Evolutionary conservation across 2,888 invertebrate genomes (phyloP).

Genomic region (Cerastis rubricosa): DNA sequence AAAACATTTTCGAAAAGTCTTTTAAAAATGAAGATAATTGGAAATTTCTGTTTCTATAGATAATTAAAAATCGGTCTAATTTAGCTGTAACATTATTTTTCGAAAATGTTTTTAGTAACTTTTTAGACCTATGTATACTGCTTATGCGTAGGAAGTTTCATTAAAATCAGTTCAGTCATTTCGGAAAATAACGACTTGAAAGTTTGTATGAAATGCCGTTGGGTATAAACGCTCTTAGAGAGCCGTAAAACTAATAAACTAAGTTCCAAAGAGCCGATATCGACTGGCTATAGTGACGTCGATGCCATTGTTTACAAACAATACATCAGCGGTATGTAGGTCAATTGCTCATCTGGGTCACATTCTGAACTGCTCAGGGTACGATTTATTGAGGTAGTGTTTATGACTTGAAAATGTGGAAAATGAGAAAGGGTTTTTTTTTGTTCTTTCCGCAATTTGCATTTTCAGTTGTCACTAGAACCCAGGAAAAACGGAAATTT

Average conservation of each 20-base stretch:
- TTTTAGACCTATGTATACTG: too few relatives aligned
- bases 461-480: neutral
- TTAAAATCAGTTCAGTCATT: too few relatives aligned
- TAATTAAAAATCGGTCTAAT: too few relatives aligned
- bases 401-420: neutral
- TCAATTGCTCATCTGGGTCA: constrained; percentile 51
- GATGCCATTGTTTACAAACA: constrained; percentile 51
- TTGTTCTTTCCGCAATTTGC: neutral
- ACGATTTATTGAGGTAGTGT: neutral
- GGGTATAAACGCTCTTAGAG: too few relatives aligned
- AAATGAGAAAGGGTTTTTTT: neutral
- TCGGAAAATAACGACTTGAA: too few relatives aligned
- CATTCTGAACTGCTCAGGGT: constrained; percentile 6
- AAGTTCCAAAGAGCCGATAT: constrained; percentile 15
- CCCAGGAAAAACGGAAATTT: neutral
- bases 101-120: too few relatives aligned
- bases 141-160: too few relatives aligned
- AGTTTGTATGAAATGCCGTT: too few relatives aligned
- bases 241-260: neutral
- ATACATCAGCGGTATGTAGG: constrained; percentile 39
- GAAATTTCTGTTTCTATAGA: too few relatives aligned
- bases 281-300: neutral
- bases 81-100: too few relatives aligned
- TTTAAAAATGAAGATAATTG: too few relatives aligned
- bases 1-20: too few relatives aligned